Evolutionary conservation across 1,140 invertebrate species (phyloP).

Genomic region (Stegodyphus dumicola): DNA sequence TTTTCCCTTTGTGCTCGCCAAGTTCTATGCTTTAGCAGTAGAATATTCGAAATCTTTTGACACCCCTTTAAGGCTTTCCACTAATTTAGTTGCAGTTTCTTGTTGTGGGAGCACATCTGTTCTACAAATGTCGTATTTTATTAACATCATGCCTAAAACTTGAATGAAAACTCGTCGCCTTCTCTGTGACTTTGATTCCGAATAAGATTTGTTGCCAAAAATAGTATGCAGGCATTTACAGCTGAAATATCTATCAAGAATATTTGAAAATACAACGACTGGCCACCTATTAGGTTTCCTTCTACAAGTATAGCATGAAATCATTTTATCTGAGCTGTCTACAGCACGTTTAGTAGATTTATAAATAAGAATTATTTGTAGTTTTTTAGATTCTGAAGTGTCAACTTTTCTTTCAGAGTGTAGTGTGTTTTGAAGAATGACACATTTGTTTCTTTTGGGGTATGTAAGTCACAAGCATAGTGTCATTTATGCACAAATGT

Average conservation of each 20-base stretch:
- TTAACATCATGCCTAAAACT: neutral
- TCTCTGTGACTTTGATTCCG: neutral
- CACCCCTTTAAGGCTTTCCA: neutral
- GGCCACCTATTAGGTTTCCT: slow-evolving; percentile 8
- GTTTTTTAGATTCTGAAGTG: slow-evolving; percentile 1
- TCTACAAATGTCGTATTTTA: neutral
- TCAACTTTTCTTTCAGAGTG: neutral
- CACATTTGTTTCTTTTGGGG: slow-evolving; percentile 1
- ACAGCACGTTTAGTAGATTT: neutral
- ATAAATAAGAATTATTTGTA: neutral
- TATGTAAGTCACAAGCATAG: slow-evolving; percentile 1
- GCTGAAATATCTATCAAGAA: slow-evolving; percentile 17
- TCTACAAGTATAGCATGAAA: neutral
- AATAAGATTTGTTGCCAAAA: neutral
- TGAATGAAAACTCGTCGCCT: neutral
- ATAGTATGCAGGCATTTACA: neutral
- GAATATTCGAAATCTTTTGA: neutral
- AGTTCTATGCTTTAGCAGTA: neutral
- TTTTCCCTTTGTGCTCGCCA: neutral
- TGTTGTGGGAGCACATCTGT: neutral
- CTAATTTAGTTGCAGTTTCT: neutral
- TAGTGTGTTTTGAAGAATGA: neutral
- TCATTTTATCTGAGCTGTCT: slow-evolving; percentile 3
- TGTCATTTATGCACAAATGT: neutral
- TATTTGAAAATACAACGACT: slow-evolving; percentile 14